Base-by-base conservation (phyloP, 2,113 vertebrate species). In the Gobius niger region DNA sequence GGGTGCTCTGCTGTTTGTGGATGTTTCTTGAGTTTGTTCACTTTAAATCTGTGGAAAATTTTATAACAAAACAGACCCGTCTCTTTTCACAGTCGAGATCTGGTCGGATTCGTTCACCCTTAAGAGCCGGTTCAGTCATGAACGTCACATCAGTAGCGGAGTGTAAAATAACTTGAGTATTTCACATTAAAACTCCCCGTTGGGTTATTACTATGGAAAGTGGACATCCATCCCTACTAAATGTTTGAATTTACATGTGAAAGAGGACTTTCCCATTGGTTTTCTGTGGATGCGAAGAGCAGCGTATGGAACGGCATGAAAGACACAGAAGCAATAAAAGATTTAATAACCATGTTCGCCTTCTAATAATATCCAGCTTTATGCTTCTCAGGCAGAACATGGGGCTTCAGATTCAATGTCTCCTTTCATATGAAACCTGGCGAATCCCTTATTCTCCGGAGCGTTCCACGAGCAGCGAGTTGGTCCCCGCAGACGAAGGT, bases 401-500 rank as follows among this genome's bases (percentile, higher is more conserved):
- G 18, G 6, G 24, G 54, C 19, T 57, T 19, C 54, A 56, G 13
- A 57, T 57, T 19, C 24, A 40, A 24, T 15, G 24, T 13, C 54
- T 40, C 54, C 24, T 57, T 57, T 57, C 24, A 14, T 57, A 57
- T 57, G 54, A 57, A 19, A 40, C 54, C 11, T 24, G 7, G 19
- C 11, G 53, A 24, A 24, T 57, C 54, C 7, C 6, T 57, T 9
- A 57, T 19, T 57, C 24, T 40, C 24, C 24, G 13, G 24, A 57
- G 54, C 54, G 24, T 40, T 57, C 10, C 44, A 46, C 44, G 10
- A 46, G 44, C 7, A 46, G 5, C 72, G 15, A 75, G 67, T 67
- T 4, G 24, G 24, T 72, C 53, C 57, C 72, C 3, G 9, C 34
- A 77, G 70, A 75, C 69, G 69, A 71, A n/a, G 19, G 18, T 44